Base-by-base conservation (phyloP, 2,888 invertebrate species). In the Cantharis nigra region DNA sequence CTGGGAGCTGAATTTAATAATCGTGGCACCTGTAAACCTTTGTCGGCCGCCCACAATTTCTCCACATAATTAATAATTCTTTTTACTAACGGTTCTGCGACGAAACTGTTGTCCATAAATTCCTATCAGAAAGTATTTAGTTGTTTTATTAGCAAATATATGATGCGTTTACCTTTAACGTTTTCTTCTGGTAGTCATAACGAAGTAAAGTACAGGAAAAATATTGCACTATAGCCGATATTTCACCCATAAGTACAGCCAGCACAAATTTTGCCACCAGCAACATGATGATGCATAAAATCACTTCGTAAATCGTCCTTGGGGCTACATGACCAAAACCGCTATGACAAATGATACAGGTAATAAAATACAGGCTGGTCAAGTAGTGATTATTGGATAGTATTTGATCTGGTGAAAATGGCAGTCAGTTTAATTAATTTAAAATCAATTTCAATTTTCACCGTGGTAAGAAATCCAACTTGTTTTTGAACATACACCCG, bases 1-100 rank as follows among this genome's bases (percentile, higher is more conserved):
- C 69, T 63, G 0, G 83, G 83, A 10, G 82, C 80, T 71, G 79
- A 75, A 0, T 75, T 73, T 28, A 84, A 73, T 23, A 83, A 75
- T 28, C 73, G 71, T 9, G 84, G 84, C n/a, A 81, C 69, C 71
- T 84, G 83, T 10, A 79, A 70, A 14, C 83, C 84, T 33, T 79
- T 79, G 2, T 81, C 80, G n/a, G 73, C 78, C 9, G 79, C 63
- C 83, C 83, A 84, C 30, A 84, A 77, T 20, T 83, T 79, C 65
- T 80, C 77, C 2, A 80, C 77, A 71, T 84, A 84, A 65, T 76
- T 77, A 7, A 82, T 30, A 9, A 81, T 78, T 18, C 76, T 78
- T 10, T 79, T 77, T 9, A 81, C 72, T 1, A 84, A 72, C 62
- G 82, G 80, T 20, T 76, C 72, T 3, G 82, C 81, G 14, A 83